Evolutionary conservation across 1,140 invertebrate species (phyloP), one percentile per base, ranked within the genome.

Genomic region (Acromyrmex echinatior): DNA sequence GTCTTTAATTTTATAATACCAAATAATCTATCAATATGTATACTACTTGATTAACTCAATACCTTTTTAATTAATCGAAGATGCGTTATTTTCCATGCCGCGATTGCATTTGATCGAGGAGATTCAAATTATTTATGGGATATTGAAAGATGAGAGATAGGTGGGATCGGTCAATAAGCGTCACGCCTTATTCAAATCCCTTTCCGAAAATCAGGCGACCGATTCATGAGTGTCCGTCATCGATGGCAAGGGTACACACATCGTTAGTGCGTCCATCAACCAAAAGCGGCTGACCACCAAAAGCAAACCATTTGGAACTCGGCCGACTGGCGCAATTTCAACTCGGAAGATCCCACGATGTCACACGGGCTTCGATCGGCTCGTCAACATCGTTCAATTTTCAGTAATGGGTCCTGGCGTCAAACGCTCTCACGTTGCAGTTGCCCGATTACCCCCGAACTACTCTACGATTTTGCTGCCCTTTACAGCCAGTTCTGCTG

Each of bases 381-480:
- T 70, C 79, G 58, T 81, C 77, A 76, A 49, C 77, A 70, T 86
- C 76, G 88, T 90, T 89, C 90, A 90, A 92, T 91, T 92, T 91
- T 85, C 78, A 86, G 87, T 89, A 89, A 91, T 91, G 80, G 84
- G 31, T 89, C 86, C 76, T 70, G 68, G 56, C 74, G 56, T 87
- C 91, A 85, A 90, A 91, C 62, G 79, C 56, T 74, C 39, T 58
- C 80, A 45, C 16, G 35, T 28, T 56, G 80, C 25, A 82, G 25
- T 31, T 49, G 39, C 39, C 77, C 84, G 79, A 86, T 90, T 87
- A 76, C 86, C 10, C 14, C 58, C n/a, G 49, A 51, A 86, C 76
- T 49, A 56, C 74, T 49, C 62, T 56, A n/a, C 68, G 68, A 82
- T 82, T 60, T 82, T 49, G 35, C 25, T 9, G 28, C 12, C 28